Conservation (phyloP, 1,140 invertebrate species). For the Samia ricini region DNA sequence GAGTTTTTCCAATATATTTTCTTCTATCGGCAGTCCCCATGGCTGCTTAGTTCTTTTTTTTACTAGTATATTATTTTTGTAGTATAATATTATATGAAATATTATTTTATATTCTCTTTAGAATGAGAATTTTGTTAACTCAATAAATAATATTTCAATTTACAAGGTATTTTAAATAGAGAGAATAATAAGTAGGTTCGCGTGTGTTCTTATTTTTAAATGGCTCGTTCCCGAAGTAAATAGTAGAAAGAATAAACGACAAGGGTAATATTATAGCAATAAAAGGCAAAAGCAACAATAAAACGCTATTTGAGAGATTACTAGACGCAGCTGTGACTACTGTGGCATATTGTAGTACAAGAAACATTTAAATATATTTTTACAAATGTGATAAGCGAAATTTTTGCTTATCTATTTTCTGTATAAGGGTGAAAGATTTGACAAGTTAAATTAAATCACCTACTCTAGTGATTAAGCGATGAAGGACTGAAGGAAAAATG, state of each 20-base stretch:
- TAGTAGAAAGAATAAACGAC: constrained; percentile 2
- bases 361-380: background rate
- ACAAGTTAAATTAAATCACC: too few relatives aligned
- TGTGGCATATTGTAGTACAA: background rate
- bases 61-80: too few relatives aligned
- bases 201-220: constrained; percentile 3
- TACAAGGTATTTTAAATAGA: background rate
- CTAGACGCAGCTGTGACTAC: constrained; percentile 1
- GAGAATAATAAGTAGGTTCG: background rate
- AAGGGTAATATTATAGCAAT: constrained; percentile 15
- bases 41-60: too few relatives aligned
- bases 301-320: constrained; percentile 10
- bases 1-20: too few relatives aligned
- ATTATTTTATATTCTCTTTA: too few relatives aligned
- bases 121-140: background rate
- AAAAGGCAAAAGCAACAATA: constrained; percentile 10
- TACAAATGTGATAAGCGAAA: background rate
- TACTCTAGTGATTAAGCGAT: too few relatives aligned
- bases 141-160: background rate
- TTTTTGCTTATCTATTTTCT: background rate
- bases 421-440: background rate
- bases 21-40: too few relatives aligned
- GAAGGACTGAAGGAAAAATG: too few relatives aligned
- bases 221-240: background rate
- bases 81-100: too few relatives aligned